Percentiles rank a stretch among this genome's conserved stretches.
Conservation (phyloP, 2,113 vertebrate genomes). For the Synodontis membranacea region DNA sequence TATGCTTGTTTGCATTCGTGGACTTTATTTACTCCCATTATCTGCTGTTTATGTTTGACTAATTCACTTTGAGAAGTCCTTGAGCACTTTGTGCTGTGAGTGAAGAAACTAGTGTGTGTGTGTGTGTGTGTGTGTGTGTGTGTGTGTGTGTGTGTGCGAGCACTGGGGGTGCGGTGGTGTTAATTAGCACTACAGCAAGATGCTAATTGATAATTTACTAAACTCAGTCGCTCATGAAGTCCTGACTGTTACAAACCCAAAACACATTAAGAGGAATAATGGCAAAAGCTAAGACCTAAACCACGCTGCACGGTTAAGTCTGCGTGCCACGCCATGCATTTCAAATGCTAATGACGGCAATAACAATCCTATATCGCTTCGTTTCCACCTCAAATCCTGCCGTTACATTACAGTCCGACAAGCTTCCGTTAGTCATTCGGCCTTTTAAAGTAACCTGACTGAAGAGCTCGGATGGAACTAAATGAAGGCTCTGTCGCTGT, state of each 20-base stretch:
- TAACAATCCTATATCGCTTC: not conserved
- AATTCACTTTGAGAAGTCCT: conserved; percentile 55
- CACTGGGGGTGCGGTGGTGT: conserved; percentile 61
- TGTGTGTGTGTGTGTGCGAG: not conserved
- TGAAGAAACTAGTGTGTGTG: not conserved
- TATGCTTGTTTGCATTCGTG: conserved; percentile 12
- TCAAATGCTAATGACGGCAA: not conserved
- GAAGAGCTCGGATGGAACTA: not conserved
- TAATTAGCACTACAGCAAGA: conserved; percentile 69
- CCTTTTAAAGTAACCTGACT: not conserved
- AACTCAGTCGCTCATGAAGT: conserved; percentile 65
- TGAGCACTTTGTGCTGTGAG: conserved; percentile 35
- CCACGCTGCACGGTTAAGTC: not conserved
- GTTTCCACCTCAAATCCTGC: conserved; percentile 8
- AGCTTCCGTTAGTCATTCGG: not conserved
- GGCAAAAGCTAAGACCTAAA: not conserved
- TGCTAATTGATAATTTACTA: conserved; percentile 73
- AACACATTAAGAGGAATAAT: conserved; percentile 43
- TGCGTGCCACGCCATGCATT: not conserved
- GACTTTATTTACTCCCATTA: conserved; percentile 40
- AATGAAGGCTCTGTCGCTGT: not conserved
- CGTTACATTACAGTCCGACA: not conserved
- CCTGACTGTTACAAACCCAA: conserved; percentile 64
- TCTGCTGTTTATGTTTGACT: conserved; percentile 47
- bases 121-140: no score